Percentiles rank a stretch among this genome's conserved stretches.
Conservation (phyloP, 2,113 vertebrate species). For the Nyctereutes procyonoides region DNA sequence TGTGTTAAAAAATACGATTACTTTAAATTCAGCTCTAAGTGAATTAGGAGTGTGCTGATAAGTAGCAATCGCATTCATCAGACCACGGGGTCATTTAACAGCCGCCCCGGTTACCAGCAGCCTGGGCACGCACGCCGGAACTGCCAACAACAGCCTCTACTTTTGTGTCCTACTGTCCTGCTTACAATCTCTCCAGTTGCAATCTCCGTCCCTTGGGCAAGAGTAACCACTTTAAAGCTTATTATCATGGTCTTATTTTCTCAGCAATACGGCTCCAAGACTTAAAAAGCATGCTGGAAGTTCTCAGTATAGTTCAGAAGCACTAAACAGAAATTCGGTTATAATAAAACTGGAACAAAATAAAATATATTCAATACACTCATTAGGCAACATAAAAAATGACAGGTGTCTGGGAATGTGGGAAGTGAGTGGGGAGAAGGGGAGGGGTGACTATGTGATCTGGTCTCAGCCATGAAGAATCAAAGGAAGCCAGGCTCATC, state of each 20-base stretch:
- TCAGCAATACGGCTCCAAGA: conserved; percentile 5
- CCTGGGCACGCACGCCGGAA: not conserved
- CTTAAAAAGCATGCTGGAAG: not conserved
- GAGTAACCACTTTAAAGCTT: not conserved
- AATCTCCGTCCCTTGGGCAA: not conserved
- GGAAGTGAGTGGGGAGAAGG: rapidly evolving
- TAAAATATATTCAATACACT: not conserved
- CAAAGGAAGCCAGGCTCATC: not conserved
- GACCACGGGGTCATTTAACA: not conserved
- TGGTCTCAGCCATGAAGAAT: not conserved
- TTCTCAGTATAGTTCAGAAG: not conserved
- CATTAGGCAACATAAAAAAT: not conserved
- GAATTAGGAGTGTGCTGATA: not conserved
- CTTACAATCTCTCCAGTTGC: not conserved
- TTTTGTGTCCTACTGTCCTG: not conserved
- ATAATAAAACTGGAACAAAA: not conserved
- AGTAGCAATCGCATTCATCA: not conserved
- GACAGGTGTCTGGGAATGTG: not conserved
- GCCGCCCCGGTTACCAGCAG: not conserved
- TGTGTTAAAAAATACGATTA: not conserved
- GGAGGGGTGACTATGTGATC: not conserved
- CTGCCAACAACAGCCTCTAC: not conserved
- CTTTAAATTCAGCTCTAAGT: not conserved
- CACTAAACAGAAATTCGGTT: not conserved
- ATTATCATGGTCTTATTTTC: conserved; percentile 43